phyloP scores from a whole-genome alignment of 2,113 vertebrate species.

The Hemicordylus capensis region DNA sequence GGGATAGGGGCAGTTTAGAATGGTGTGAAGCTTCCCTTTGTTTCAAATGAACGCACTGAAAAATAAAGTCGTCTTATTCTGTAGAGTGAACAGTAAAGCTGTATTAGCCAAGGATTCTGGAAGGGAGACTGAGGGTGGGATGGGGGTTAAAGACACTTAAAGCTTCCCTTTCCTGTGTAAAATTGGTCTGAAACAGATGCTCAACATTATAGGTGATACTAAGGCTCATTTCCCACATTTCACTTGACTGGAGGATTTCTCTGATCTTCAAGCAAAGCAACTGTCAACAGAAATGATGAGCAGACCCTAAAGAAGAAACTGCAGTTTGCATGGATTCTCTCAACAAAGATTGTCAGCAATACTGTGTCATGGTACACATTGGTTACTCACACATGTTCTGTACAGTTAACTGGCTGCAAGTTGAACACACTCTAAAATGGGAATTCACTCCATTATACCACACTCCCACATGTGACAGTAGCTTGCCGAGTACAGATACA shows the following conservation, averaged over 20 bases:
- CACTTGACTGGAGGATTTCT: constrained; percentile 58
- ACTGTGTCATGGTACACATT: constrained; percentile 75
- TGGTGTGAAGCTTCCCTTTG: background rate
- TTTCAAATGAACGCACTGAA: constrained; percentile 61
- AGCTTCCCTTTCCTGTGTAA: constrained; percentile 68
- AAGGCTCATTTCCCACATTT: constrained; percentile 72
- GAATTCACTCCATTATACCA: constrained; percentile 51
- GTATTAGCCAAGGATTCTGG: constrained; percentile 50
- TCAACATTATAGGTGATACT: constrained; percentile 66
- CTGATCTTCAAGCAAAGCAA: no score
- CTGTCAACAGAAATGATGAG: constrained; percentile 65
- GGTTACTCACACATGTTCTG: constrained; percentile 70
- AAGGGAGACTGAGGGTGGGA: constrained; percentile 33
- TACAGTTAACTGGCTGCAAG: constrained; percentile 62
- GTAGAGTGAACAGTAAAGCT: constrained; percentile 58
- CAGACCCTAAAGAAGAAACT: constrained; percentile 69
- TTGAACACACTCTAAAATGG: constrained; percentile 53
- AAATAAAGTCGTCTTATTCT: constrained; percentile 55
- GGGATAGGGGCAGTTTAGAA: background rate
- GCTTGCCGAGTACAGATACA: constrained; percentile 36
- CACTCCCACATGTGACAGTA: constrained; percentile 50
- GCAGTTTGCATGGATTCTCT: constrained; percentile 71
- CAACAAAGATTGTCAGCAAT: constrained; percentile 76
- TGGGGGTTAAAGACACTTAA: constrained; percentile 31
- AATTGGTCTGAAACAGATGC: constrained; percentile 72